Conservation (phyloP, 2,113 vertebrate genomes). For the Oostethus manadensis region DNA sequence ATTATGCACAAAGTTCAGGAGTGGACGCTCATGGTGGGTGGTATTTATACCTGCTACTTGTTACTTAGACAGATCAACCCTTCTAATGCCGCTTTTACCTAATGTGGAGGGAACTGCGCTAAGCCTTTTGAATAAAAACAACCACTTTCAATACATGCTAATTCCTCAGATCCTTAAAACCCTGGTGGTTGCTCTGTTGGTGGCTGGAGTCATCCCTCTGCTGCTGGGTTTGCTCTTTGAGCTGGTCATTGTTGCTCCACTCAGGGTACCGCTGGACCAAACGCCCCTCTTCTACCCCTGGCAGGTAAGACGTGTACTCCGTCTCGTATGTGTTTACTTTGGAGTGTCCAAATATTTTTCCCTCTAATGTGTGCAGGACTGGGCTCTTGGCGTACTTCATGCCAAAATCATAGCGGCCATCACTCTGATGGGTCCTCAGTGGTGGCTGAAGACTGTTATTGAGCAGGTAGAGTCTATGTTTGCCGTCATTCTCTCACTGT, state of each 20-base stretch:
- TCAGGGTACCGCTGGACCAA: constrained; percentile 95
- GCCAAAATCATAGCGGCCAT: constrained; percentile 99
- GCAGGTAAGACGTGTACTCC: constrained; percentile 76
- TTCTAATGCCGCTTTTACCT: not conserved
- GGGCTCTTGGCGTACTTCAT: constrained; percentile 97
- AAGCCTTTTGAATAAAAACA: not conserved
- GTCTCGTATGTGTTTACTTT: not conserved
- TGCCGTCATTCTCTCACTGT: not conserved
- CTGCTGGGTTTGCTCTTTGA: constrained; percentile 93
- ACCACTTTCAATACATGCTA: not conserved
- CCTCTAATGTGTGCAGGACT: constrained; percentile 74
- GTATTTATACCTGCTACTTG: not conserved
- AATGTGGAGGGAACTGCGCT: not conserved
- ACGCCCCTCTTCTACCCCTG: constrained; percentile 97
- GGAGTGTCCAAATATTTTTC: not conserved
- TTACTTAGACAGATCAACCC: not conserved
- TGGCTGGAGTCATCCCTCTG: constrained; percentile 92
- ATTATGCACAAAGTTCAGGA: constrained; percentile 95
- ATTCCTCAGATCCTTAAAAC: constrained; percentile 89
- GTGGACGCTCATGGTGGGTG: constrained; percentile 91
- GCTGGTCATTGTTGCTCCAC: constrained; percentile 92
- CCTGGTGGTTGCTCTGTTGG: constrained; percentile 86
- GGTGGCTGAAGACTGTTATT: constrained; percentile 98
- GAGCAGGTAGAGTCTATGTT: constrained; percentile 79
- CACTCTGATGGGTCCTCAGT: constrained; percentile 98